Conservation (phyloP, 2,113 vertebrate genomes). For the Prionailurus viverrinus region DNA sequence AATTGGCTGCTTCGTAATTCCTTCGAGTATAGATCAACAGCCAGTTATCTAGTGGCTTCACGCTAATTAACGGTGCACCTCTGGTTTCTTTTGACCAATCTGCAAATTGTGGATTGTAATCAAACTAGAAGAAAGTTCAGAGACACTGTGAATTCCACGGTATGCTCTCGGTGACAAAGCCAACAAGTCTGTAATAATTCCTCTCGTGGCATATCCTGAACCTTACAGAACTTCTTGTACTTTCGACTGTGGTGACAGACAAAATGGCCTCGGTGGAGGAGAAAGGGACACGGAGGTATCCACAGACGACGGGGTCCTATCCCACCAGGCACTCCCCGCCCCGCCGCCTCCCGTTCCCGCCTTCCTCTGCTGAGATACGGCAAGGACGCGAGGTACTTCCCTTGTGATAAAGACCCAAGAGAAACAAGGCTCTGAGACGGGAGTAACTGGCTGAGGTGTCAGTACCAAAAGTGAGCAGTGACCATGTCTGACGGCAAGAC, state of each 20-base stretch:
- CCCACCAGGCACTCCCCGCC: rapidly evolving
- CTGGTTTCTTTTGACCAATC: constrained; percentile 95
- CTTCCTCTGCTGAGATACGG: no score
- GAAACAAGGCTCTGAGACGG: not conserved
- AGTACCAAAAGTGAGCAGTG: not conserved
- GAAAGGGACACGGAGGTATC: not conserved
- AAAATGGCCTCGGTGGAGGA: not conserved
- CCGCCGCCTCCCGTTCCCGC: rapidly evolving
- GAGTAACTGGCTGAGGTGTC: not conserved
- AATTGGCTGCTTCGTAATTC: constrained; percentile 88
- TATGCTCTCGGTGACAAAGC: not conserved
- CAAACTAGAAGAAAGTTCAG: constrained; percentile 87
- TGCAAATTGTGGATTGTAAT: constrained; percentile 90
- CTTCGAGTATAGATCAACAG: constrained; percentile 90
- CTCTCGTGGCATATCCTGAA: not conserved
- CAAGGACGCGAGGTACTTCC: not conserved
- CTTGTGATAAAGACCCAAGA: no score
- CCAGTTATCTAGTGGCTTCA: constrained; percentile 92
- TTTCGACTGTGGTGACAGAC: not conserved
- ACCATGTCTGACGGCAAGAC: not conserved
- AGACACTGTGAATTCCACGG: not conserved
- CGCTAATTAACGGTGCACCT: constrained; percentile 88
- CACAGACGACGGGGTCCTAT: not conserved
- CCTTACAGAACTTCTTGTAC: not conserved
- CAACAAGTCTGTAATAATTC: not conserved